These are phyloP conservation scores for Bellardia pandia DNA, from an alignment of 2,888 invertebrate species.

Conservation along the genomic window DNA sequence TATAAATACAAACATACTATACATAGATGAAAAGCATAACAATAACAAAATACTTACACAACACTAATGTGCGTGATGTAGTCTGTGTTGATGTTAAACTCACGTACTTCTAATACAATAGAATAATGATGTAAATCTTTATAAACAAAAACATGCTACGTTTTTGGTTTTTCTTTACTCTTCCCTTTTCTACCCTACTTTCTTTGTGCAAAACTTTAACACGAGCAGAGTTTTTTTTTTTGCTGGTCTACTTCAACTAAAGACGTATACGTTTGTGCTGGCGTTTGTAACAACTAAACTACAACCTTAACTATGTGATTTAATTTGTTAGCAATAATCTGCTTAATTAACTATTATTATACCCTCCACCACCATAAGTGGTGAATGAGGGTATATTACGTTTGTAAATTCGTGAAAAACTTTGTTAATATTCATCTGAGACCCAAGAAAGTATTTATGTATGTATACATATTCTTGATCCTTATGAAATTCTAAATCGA, in stretches of 20 bases:
- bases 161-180: not conserved
- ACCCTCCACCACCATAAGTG: too few relatives aligned
- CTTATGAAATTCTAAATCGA: too few relatives aligned
- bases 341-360: too few relatives aligned
- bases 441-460: too few relatives aligned
- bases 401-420: too few relatives aligned
- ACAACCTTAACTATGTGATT: too few relatives aligned
- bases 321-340: too few relatives aligned
- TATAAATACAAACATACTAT: not conserved
- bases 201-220: not conserved
- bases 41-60: slow-evolving; percentile 22
- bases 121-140: slow-evolving; percentile 64
- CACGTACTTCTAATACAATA: slow-evolving; percentile 61
- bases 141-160: slow-evolving; percentile 46
- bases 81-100: slow-evolving; percentile 12
- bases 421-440: too few relatives aligned
- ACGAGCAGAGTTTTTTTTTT: not conserved
- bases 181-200: not conserved
- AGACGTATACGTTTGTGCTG: not conserved
- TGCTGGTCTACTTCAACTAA: not conserved
- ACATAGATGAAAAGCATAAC: slow-evolving; percentile 1
- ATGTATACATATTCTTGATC: too few relatives aligned
- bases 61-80: slow-evolving; percentile 54
- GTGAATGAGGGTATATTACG: too few relatives aligned
- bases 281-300: not conserved